These are phyloP conservation scores for Seriola aureovittata DNA, from an alignment of 2,113 vertebrate genomes.

Conservation along the genomic window DNA sequence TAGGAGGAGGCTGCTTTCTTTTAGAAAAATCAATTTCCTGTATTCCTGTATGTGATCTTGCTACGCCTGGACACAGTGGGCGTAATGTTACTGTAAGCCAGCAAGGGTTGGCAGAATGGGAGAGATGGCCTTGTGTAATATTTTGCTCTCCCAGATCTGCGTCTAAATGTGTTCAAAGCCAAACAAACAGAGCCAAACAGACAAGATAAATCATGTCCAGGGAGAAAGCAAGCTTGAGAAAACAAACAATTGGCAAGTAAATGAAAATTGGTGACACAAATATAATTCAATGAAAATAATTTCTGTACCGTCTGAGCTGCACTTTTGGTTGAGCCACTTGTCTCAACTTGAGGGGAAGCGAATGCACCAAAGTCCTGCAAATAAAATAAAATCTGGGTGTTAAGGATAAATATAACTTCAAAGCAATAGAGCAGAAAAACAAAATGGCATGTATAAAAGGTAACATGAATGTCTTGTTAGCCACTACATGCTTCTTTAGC, in stretches of 20 bases:
- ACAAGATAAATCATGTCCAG: conserved; percentile 27
- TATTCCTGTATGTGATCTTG: conserved; percentile 54
- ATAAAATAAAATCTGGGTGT: conserved; percentile 33
- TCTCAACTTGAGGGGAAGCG: conserved; percentile 90
- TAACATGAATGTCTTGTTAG: background rate
- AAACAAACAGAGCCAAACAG: conserved; percentile 37
- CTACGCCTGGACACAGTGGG: conserved; percentile 57
- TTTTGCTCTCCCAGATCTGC: conserved; percentile 50
- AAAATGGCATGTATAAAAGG: conserved; percentile 32
- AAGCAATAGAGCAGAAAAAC: conserved; percentile 33
- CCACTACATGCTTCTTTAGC: background rate
- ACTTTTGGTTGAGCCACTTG: conserved; percentile 87
- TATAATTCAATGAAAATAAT: conserved; percentile 56
- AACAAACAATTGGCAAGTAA: conserved; percentile 48
- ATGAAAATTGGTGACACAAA: conserved; percentile 26
- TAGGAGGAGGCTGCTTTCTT: conserved; percentile 45
- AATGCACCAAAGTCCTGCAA: conserved; percentile 93
- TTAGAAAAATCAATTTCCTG: conserved; percentile 73
- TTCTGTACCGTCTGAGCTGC: conserved; percentile 83
- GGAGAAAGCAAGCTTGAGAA: conserved; percentile 25
- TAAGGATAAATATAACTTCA: conserved; percentile 16
- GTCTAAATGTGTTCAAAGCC: conserved; percentile 34
- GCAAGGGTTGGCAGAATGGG: conserved; percentile 47
- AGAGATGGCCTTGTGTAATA: conserved; percentile 47
- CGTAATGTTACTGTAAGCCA: conserved; percentile 63